Percentiles rank a stretch among this genome's conserved stretches.
Conservation (phyloP, 2,113 vertebrate genomes). For the Rana temporaria region DNA sequence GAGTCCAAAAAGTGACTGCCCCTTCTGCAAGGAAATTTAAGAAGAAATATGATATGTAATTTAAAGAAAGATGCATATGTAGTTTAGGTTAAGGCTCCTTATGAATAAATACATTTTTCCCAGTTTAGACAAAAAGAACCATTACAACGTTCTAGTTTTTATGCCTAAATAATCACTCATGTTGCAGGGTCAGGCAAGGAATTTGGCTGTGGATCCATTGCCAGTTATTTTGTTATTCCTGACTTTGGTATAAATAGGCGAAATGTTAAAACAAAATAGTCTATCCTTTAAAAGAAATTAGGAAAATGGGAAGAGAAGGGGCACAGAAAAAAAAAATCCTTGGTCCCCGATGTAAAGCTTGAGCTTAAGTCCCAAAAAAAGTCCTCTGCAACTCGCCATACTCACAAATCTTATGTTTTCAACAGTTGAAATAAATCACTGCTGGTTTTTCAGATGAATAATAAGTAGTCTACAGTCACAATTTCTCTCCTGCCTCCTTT, state of each 20-base stretch:
- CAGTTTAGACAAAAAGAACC: conserved; percentile 47
- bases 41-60: conserved; percentile 49
- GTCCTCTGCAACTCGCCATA: too few relatives aligned
- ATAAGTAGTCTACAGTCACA: too few relatives aligned
- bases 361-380: too few relatives aligned
- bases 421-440: too few relatives aligned
- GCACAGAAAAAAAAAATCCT: not conserved
- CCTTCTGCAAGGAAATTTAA: conserved; percentile 32
- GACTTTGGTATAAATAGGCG: conserved; percentile 21
- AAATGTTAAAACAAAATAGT: conserved; percentile 7
- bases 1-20: conserved; percentile 48
- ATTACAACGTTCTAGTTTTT: conserved; percentile 34
- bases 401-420: too few relatives aligned
- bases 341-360: too few relatives aligned
- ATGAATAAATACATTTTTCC: conserved; percentile 52
- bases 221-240: conserved; percentile 18
- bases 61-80: conserved; percentile 56
- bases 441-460: too few relatives aligned
- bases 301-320: not conserved
- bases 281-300: too few relatives aligned
- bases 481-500: too few relatives aligned
- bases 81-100: conserved; percentile 46
- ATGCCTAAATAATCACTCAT: conserved; percentile 45
- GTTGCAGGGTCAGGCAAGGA: conserved; percentile 48
- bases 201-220: conserved; percentile 40